phyloP scores from a whole-genome alignment of 30 jellyfish, hydroid and myxozoan species.

The Turritopsis rubra region DNA sequence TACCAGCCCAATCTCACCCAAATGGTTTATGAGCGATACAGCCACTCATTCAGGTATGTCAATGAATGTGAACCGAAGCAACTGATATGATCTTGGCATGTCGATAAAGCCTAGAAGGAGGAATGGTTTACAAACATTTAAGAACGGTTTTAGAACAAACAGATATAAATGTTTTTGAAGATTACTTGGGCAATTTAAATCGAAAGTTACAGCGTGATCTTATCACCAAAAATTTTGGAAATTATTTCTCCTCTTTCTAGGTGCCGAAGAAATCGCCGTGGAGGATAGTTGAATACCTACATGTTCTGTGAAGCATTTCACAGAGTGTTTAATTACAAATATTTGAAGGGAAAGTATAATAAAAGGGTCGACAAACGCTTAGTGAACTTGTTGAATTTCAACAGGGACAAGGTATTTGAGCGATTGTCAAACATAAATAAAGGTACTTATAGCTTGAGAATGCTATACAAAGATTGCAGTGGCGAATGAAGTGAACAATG shows the following conservation, averaged over 20 bases:
- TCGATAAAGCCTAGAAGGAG: conserved; percentile 48
- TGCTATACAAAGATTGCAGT: no score
- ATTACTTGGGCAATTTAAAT: not conserved
- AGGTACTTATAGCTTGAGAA: conserved; percentile 16
- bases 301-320: conserved; percentile 54
- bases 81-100: conserved; percentile 58
- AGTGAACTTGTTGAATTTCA: conserved; percentile 29
- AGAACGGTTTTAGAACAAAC: not conserved
- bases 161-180: not conserved
- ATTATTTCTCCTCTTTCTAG: not conserved
- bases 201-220: not conserved
- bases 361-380: conserved; percentile 12
- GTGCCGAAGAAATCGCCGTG: not conserved
- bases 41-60: conserved; percentile 56
- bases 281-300: conserved; percentile 17
- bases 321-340: conserved; percentile 28
- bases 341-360: conserved; percentile 31
- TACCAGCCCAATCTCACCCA: not conserved
- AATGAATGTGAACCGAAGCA: conserved; percentile 28
- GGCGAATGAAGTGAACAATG: not conserved
- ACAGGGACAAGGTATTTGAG: conserved; percentile 8
- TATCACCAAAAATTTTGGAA: not conserved
- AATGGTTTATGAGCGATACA: conserved; percentile 43
- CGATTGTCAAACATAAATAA: conserved; percentile 13
- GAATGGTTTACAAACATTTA: not conserved